Evolutionary conservation across 2,797 vertebrate genomes (phyloP), one percentile per base, ranked within the genome.

Genomic region (Atherinosoma microstoma): DNA sequence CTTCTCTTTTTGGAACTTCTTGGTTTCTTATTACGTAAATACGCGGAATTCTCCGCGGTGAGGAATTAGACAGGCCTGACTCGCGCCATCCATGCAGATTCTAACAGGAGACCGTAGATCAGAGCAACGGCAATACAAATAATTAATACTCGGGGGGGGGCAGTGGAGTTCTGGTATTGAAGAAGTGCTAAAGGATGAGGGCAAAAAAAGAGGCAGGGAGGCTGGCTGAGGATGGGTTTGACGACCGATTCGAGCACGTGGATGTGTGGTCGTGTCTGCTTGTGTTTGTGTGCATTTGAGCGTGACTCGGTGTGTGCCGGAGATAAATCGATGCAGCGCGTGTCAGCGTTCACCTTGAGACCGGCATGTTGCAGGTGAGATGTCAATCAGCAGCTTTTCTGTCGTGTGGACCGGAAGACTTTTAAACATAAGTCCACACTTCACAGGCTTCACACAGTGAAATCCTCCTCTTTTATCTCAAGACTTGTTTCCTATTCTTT

Each of bases 111-210:
- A 76, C 75, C 18, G 63, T 34, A 89, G 88, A 92, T 92, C 90
- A 90, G 85, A 91, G 77, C 49, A n/a, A 67, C 70, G 86, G 83
- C 76, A 85, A 82, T 78, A 87, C 84, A 90, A 85, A 92, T 93
- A 92, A 93, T 92, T 91, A 90, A 90, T 89, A 85, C 92, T 87
- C 90, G 58, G 73, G 91, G 90, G 58, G 73, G 91, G 90, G 89
- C 75, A 51, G 71, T 62, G 73, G 76, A 84, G 78, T 74, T 77
- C 63, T 79, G 69, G 61, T 40, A 81, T 61, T 75, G 65, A 61
- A 84, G 69, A 53, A 85, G 76, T 70, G 62, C 20, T 68, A 47
- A 59, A 38, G 34, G 65, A 51, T 4, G 27, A 65, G 58, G 58
- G 67, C 7, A 58, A 67, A 64, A 64, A 42, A 2, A 49, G 34